A percentile compares a stretch with the other conserved stretches of the same genome.
Evolutionary conservation across 2,797 vertebrate species (phyloP).

Genomic region (Sebastes matsubarae): DNA sequence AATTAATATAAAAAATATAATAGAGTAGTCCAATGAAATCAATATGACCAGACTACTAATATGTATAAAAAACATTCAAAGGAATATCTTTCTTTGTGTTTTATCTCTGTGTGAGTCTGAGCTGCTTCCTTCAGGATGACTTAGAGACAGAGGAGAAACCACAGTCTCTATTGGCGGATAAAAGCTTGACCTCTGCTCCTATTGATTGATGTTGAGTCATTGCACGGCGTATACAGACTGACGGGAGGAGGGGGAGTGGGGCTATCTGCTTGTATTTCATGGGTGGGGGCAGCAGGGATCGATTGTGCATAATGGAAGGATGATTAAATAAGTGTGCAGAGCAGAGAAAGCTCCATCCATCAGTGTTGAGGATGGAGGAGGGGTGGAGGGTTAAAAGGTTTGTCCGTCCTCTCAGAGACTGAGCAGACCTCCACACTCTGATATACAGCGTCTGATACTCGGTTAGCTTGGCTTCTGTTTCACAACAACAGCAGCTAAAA

Average conservation of each 20-base stretch:
- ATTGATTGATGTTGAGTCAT: constrained; percentile 61
- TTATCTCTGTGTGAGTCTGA: neutral
- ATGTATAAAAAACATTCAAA: no score
- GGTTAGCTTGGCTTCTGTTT: neutral
- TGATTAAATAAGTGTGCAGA: constrained; percentile 68
- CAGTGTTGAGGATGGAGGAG: constrained; percentile 25
- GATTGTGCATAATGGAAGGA: constrained; percentile 63
- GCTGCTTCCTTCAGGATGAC: constrained; percentile 42
- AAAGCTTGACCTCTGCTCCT: constrained; percentile 55
- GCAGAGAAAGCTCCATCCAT: constrained; percentile 70
- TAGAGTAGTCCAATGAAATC: neutral
- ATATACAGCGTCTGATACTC: neutral
- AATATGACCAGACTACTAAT: neutral
- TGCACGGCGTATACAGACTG: constrained; percentile 21
- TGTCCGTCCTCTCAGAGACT: constrained; percentile 7
- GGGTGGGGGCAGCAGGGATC: constrained; percentile 20
- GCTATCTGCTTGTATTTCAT: constrained; percentile 23
- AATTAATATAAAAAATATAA: neutral
- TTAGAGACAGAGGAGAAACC: neutral
- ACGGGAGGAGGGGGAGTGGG: neutral
- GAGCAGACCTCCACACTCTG: constrained; percentile 10
- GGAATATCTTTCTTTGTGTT: neutral
- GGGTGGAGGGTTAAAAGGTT: constrained; percentile 25
- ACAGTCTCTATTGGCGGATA: constrained; percentile 48
- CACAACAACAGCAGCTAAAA: neutral